Percentiles rank a stretch among this genome's conserved stretches.
Conservation (phyloP, 2,888 invertebrate species). For the Ceramica pisi region DNA sequence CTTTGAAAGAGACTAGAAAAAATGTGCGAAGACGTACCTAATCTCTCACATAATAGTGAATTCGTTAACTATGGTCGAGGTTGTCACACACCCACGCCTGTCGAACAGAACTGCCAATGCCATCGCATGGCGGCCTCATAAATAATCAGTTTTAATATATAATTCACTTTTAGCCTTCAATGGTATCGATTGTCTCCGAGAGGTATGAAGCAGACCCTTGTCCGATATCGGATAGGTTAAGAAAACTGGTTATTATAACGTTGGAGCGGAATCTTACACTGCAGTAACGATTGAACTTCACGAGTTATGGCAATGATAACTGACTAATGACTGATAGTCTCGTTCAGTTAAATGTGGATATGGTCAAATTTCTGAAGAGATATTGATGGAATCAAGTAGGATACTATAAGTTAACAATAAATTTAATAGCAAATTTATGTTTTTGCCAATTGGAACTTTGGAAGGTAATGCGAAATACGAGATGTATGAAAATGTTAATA, state of each 20-base stretch:
- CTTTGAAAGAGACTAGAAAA: background rate
- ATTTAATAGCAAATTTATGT: no score
- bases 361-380: background rate
- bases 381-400: background rate
- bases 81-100: constrained; percentile 31
- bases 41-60: constrained; percentile 15
- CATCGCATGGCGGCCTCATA: constrained; percentile 40
- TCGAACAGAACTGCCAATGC: constrained; percentile 42
- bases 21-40: background rate
- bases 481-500: no score
- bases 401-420: background rate
- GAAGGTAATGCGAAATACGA: no score
- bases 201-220: constrained; percentile 33
- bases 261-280: constrained; percentile 39
- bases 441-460: no score
- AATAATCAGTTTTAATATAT: constrained; percentile 36
- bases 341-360: background rate
- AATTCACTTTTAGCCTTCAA: constrained; percentile 47
- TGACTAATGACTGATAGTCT: background rate
- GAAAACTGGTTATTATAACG: constrained; percentile 40
- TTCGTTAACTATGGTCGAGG: constrained; percentile 30
- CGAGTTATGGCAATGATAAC: constrained; percentile 24
- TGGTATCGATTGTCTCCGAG: constrained; percentile 44
- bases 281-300: constrained; percentile 20
- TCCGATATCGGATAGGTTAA: constrained; percentile 25